Base-by-base conservation (phyloP, 2,888 invertebrate genomes). In the Tetragonisca angustula region DNA sequence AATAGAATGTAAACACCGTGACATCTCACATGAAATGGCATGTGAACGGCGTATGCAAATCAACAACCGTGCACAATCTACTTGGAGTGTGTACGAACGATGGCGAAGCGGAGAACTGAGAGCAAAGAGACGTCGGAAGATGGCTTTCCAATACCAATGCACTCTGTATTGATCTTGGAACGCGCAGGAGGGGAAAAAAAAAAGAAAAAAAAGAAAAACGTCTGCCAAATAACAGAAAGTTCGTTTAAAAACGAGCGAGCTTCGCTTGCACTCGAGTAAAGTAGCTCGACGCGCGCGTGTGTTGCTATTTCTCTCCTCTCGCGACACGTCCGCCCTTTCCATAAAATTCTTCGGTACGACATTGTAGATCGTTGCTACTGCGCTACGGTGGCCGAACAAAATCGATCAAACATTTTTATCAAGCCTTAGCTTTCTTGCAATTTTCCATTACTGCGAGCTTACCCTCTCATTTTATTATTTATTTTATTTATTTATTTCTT, bases 1-100 rank as follows among this genome's bases (percentile, higher is more conserved):
- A 83, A 81, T 82, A 76, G 64, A 83, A 83, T 73, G 69, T 83
- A 81, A 83, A 83, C 82, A 83, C 64, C 64, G 24, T 69, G 76
- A 81, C 73, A 70, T 69, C 64, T 43, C 72, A 49, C 43, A 11
- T 9, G 59, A 65, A 83, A 83, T 69, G 76, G 62, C 76, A 69
- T 61, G 76, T n/a, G 76, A 81, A 54, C 62, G 61, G 70, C 73
- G 54, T 70, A 77, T 50, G 83, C 77, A 77, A 83, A 74, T 77
- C 81, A 64, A 64, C 72, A 69, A 70, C 73, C 72, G 69, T 86
- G 83, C 75, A 77, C 87, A 62, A 81, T 85, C 76, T 72, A 79
- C 59, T 49, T 61, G 69, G 65, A 83, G 68, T 69, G 73, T 52
- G 83, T 76, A 72, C 76, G 72, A 64, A 79, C 64, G 61, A 27